Percentiles rank a stretch among this genome's conserved stretches.
These are phyloP conservation scores for Bellardia bayeri DNA, from an alignment of 2,888 invertebrate species.

Conservation along the genomic window DNA sequence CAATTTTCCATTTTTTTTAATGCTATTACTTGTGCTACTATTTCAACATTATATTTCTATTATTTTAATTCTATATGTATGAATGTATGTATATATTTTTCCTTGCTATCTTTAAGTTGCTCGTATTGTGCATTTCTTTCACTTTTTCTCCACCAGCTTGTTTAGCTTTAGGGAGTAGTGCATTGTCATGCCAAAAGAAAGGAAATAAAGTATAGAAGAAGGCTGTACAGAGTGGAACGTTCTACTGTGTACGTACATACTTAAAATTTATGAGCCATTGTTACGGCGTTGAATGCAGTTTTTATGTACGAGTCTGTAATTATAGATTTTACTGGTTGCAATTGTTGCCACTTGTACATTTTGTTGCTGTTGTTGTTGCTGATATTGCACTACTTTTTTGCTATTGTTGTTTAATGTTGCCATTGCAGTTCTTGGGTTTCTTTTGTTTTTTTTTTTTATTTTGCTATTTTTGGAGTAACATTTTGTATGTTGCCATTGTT, in stretches of 20 bases:
- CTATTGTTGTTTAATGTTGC: conserved; percentile 22
- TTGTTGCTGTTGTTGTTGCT: background rate
- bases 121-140: conserved; percentile 15
- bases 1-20: conserved; percentile 3
- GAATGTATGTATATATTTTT: background rate
- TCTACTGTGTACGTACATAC: background rate
- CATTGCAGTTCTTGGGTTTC: conserved; percentile 8
- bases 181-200: background rate
- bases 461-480: conserved; percentile 4
- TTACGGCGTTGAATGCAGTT: conserved; percentile 65
- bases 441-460: conserved; percentile 9
- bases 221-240: background rate
- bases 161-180: conserved; percentile 22
- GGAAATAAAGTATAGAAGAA: background rate
- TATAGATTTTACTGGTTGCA: conserved; percentile 49
- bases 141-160: background rate
- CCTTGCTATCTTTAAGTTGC: conserved; percentile 8
- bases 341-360: conserved; percentile 47
- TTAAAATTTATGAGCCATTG: conserved; percentile 70
- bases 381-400: conserved; percentile 16
- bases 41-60: conserved; percentile 31
- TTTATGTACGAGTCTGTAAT: conserved; percentile 62
- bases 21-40: background rate
- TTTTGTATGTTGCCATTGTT: conserved; percentile 7
- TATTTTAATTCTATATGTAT: conserved; percentile 39